Evolutionary conservation across 2,797 vertebrate genomes (phyloP).

Genomic region (Coregonus ussuriensis): DNA sequence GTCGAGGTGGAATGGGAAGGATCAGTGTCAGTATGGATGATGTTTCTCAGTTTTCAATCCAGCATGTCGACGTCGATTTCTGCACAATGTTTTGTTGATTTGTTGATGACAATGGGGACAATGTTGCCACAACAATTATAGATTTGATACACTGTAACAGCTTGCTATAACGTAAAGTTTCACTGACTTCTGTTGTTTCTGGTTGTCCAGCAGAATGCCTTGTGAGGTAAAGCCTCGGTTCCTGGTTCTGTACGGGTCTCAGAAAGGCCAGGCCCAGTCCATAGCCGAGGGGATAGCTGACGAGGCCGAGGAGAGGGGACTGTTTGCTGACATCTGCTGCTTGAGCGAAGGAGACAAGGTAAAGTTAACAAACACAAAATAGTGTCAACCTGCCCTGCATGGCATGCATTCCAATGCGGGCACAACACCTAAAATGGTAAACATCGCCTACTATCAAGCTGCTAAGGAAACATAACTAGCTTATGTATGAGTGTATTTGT

Average conservation of each 20-base stretch:
- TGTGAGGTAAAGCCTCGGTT: slow-evolving; percentile 78
- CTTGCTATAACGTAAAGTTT: slow-evolving; percentile 65
- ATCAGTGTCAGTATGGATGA: background rate
- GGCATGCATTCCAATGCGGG: too few species aligned
- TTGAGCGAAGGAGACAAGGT: slow-evolving; percentile 85
- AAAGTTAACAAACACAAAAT: slow-evolving; percentile 20
- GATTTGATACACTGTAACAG: background rate
- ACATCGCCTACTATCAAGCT: too few species aligned
- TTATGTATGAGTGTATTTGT: background rate
- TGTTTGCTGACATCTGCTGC: slow-evolving; percentile 86
- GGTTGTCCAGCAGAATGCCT: slow-evolving; percentile 65
- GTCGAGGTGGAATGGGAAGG: background rate
- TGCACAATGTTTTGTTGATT: background rate
- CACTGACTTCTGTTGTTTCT: background rate
- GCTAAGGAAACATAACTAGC: background rate
- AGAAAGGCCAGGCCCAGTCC: slow-evolving; percentile 93
- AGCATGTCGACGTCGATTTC: background rate
- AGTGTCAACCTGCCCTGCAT: background rate
- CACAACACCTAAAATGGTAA: too few species aligned
- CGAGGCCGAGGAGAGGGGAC: slow-evolving; percentile 77
- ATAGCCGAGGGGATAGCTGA: slow-evolving; percentile 90
- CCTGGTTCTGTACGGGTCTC: slow-evolving; percentile 92
- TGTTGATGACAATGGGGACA: background rate
- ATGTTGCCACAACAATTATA: too few species aligned
- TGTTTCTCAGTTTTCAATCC: too few species aligned